phyloP scores from a whole-genome alignment of 2,888 invertebrate species.

The Phymatocera aterrima region DNA sequence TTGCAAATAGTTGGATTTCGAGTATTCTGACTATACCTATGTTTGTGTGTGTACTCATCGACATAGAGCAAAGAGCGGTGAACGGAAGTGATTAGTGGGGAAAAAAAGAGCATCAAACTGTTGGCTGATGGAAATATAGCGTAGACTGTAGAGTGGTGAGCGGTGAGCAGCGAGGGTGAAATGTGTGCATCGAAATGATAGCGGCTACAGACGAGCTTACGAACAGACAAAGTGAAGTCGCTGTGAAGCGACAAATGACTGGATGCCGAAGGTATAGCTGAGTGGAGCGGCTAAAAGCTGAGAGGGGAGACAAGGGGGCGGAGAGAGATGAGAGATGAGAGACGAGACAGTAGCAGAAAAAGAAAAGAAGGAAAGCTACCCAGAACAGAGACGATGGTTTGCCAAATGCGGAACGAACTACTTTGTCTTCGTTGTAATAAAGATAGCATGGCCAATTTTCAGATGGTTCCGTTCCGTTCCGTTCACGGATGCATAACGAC shows the following conservation, averaged over 20 bases:
- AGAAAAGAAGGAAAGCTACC: neutral
- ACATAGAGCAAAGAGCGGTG: conserved; percentile 31
- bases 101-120: conserved; percentile 54
- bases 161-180: neutral
- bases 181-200: conserved; percentile 31
- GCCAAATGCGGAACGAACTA: conserved; percentile 41
- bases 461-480: conserved; percentile 20
- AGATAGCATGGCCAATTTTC: conserved; percentile 36
- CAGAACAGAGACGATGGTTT: conserved; percentile 20
- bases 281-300: conserved; percentile 38
- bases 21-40: conserved; percentile 35
- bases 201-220: conserved; percentile 33
- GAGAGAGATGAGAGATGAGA: conserved; percentile 22
- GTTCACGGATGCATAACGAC: conserved; percentile 17
- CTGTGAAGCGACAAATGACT: conserved; percentile 44
- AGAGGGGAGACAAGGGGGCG: neutral
- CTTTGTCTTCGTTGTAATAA: conserved; percentile 42
- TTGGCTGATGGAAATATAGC: neutral
- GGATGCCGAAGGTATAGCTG: conserved; percentile 37
- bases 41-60: neutral
- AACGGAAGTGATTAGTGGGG: conserved; percentile 58
- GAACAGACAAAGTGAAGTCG: conserved; percentile 42
- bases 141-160: too few relatives aligned
- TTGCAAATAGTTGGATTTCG: conserved; percentile 61
- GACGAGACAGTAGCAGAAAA: neutral